Base-by-base conservation (phyloP, 2,888 invertebrate species). In the Linyphia triangularis region DNA sequence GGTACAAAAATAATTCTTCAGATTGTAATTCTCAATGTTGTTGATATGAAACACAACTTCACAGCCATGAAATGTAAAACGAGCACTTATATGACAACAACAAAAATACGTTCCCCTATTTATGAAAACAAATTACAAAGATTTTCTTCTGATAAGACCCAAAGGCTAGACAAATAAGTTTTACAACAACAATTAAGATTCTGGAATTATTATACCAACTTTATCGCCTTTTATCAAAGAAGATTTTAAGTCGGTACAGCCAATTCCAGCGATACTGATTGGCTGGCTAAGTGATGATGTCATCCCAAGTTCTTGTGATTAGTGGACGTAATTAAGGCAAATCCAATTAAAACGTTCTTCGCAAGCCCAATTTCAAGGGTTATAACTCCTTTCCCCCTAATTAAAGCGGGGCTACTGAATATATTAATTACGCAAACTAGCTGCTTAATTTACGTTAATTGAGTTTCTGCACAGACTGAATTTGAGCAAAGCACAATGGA, bases 401-500 rank as follows among this genome's bases (percentile, higher is more conserved):
- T 88, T 88, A 88, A 88, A 88, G 86, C 79, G 86, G 81, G 81
- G 81, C 81, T 81, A 88, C 81, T 75, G 86, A 88, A 88, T 72
- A 88, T 88, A 88, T 88, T 88, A 88, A 88, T 88, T 88, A 88
- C 86, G 86, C 75, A 82, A 88, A 88, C 86, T 88, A 88, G 86
- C 86, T 81, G 81, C 86, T 88, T 88, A 88, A 88, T 88, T 88
- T 88, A 65, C 81, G 65, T 37, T 88, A 88, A 88, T 88, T 88
- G 81, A 67, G 81, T 88, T 88, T 88, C 81, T 61, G 37, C 51
- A 70, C 24, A 61, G 63, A 9, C 37, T 10, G 85, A 77, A 75
- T 65, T 33, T 61, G 43, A 19, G 79, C 43, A 19, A 51, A 24
- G 63, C 59, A 63, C 30, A 61, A 22, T 33, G 59, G 59, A 61